Percentiles rank a stretch among this genome's conserved stretches.
These are phyloP conservation scores for Kradibia gibbosae DNA, from an alignment of 1,140 invertebrate species.

Conservation along the genomic window DNA sequence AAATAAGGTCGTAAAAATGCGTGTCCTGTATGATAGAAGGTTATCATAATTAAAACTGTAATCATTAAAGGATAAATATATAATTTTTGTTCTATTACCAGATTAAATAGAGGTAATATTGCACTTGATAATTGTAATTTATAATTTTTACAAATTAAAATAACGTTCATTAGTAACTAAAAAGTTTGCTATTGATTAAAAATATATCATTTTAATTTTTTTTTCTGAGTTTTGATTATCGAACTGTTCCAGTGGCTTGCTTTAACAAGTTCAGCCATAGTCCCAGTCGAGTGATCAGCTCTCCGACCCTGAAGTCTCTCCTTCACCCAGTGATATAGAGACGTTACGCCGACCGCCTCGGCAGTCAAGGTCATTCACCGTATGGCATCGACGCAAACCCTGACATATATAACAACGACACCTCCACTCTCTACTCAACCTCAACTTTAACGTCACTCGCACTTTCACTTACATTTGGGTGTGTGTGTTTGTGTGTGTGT, in stretches of 20 bases:
- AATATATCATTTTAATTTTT: background rate
- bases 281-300: slow-evolving; percentile 36
- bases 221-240: background rate
- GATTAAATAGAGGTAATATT: no score
- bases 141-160: no score
- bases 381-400: slow-evolving; percentile 58
- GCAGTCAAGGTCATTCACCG: slow-evolving; percentile 45
- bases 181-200: background rate
- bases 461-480: slow-evolving; percentile 28
- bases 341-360: slow-evolving; percentile 40
- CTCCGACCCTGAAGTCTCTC: slow-evolving; percentile 62
- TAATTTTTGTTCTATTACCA: background rate
- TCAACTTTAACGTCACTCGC: slow-evolving; percentile 38
- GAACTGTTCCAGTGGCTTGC: slow-evolving; percentile 33
- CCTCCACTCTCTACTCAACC: slow-evolving; percentile 43
- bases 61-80: background rate
- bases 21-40: background rate
- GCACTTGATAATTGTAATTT: no score
- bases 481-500: background rate
- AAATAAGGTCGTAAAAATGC: slow-evolving; percentile 18
- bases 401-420: slow-evolving; percentile 64
- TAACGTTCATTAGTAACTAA: background rate
- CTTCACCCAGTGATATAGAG: slow-evolving; percentile 52
- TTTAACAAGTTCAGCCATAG: slow-evolving; percentile 56
- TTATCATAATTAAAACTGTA: background rate